These are phyloP conservation scores for Porites divaricata DNA, from an alignment of 92 coral and sea anemone genomes.

Conservation along the genomic window DNA sequence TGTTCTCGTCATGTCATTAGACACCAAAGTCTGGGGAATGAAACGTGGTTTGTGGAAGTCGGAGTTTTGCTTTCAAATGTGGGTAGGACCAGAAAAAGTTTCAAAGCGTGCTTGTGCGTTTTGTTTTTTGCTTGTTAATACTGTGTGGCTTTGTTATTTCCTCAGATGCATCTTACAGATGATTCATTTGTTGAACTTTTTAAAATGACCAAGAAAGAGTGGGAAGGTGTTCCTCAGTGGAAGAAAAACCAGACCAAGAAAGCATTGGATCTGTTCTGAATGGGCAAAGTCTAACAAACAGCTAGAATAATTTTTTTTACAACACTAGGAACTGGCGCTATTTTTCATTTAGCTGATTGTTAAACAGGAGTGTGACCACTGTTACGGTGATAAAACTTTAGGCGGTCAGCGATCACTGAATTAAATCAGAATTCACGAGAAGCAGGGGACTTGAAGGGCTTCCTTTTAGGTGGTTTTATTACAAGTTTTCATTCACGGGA, in stretches of 20 bases:
- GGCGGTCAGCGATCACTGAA: too few relatives aligned
- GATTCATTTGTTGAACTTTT: constrained; percentile 54
- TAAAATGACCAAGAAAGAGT: constrained; percentile 63
- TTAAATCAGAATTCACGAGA: too few relatives aligned
- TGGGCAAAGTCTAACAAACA: not conserved
- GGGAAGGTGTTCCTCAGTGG: constrained; percentile 61
- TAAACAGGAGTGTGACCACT: not conserved
- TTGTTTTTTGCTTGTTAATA: not conserved
- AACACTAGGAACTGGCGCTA: not conserved
- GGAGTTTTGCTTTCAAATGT: too few relatives aligned
- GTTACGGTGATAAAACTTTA: too few relatives aligned
- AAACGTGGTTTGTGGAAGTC: too few relatives aligned
- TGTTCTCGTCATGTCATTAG: too few relatives aligned
- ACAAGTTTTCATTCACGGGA: too few relatives aligned
- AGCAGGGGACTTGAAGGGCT: too few relatives aligned
- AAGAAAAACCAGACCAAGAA: constrained; percentile 65
- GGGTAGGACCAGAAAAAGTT: not conserved
- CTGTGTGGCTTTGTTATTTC: not conserved
- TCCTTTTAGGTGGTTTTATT: too few relatives aligned
- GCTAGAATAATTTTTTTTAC: not conserved
- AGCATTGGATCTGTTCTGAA: constrained; percentile 60
- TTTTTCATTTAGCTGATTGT: not conserved
- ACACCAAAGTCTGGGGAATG: too few relatives aligned
- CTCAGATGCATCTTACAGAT: constrained; percentile 48
- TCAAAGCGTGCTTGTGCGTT: not conserved